Percentiles rank a stretch among this genome's conserved stretches.
Conservation (phyloP, 2,888 invertebrate genomes). For the Cepaea hortensis region DNA sequence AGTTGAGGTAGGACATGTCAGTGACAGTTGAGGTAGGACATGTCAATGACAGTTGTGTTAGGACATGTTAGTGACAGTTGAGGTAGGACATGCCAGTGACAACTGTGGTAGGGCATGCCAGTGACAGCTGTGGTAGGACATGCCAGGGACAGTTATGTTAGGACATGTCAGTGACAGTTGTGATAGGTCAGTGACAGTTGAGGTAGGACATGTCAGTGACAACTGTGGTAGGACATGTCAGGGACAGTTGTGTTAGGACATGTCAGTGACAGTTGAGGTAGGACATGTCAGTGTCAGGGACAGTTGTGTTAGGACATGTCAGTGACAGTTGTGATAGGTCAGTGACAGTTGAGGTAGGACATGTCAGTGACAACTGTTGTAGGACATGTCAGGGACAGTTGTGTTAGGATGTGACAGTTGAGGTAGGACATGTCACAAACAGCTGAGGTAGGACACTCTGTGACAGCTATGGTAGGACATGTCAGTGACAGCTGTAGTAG, state of each 20-base stretch:
- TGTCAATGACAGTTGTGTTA: not conserved
- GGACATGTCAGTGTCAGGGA: not conserved
- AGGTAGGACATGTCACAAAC: too few relatives aligned
- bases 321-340: not conserved
- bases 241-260: too few relatives aligned
- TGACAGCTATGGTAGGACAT: too few relatives aligned
- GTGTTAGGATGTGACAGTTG: not conserved
- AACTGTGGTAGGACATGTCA: too few relatives aligned
- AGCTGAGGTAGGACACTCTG: too few relatives aligned
- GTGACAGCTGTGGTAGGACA: not conserved
- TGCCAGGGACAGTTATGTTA: not conserved
- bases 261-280: not conserved
- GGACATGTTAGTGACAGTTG: not conserved
- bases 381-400: not conserved
- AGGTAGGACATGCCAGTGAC: not conserved
- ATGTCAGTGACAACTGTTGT: not conserved
- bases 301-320: not conserved
- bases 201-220: too few relatives aligned
- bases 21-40: too few relatives aligned
- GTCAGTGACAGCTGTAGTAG: not conserved
- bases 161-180: not conserved
- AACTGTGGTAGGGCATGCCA: not conserved
- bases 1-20: too few relatives aligned
- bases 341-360: not conserved
- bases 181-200: not conserved